These are phyloP conservation scores for Platyura marginata DNA, from an alignment of 1,140 invertebrate species.

Conservation along the genomic window DNA sequence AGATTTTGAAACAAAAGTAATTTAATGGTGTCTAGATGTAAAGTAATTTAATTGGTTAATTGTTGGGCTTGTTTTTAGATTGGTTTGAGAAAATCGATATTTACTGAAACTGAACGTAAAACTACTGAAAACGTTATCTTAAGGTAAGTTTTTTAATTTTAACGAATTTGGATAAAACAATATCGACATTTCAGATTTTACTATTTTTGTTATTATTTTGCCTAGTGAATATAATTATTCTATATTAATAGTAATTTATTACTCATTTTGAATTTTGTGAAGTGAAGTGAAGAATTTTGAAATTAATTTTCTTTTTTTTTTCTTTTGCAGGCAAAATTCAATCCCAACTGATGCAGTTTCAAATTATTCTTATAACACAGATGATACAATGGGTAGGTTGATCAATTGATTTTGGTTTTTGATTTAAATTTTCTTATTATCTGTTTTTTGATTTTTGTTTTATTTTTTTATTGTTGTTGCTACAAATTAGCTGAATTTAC, in stretches of 20 bases:
- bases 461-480: background rate
- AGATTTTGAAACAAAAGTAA: conserved; percentile 31
- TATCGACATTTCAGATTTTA: no score
- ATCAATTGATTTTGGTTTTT: background rate
- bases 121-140: background rate
- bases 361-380: background rate
- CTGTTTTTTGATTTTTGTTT: background rate
- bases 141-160: background rate
- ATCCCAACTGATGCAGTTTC: background rate
- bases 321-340: background rate
- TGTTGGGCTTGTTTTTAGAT: conserved; percentile 15
- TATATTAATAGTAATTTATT: no score
- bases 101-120: conserved; percentile 21
- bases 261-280: no score
- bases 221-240: no score
- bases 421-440: background rate
- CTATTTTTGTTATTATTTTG: no score
- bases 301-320: no score
- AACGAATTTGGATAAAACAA: no score
- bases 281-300: no score
- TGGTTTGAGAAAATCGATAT: conserved; percentile 43
- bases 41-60: background rate
- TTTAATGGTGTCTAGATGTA: no score
- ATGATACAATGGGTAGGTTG: background rate
- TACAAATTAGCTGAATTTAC: background rate